Base-by-base conservation (phyloP, 2,113 vertebrate species). In the Anguilla japonica region DNA sequence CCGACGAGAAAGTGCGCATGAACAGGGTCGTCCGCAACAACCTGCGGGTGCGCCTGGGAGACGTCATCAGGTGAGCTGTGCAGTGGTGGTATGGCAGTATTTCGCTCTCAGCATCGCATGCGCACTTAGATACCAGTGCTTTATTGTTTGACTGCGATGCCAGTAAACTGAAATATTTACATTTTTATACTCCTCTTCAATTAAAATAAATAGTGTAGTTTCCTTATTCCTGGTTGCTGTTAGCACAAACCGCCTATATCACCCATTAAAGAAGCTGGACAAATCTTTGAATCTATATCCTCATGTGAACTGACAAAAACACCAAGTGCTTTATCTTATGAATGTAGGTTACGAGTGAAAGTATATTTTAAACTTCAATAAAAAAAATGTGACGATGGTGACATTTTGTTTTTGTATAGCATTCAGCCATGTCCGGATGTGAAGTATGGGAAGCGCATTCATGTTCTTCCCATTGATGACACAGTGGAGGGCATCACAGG, bases 1-100 rank as follows among this genome's bases (percentile, higher is more conserved):
- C 98, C 11, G 98, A 99, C 90, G 98, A 99, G 94, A 99, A 99
- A 91, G 98, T 99, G 91, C 97, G 98, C 90, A 99, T 99, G 98
- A 99, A 99, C 89, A 97, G 98, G 91, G 98, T 99, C 90, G 98
- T 99, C 88, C 98, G 98, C 87, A 99, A 99, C 95, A 99, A 99
- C 88, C 94, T 99, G 88, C 96, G 98, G 39, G 98, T 99, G 60
- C 97, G 97, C 83, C 95, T 99, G 80, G 98, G 98, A 40, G 98
- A 99, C 2, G 98, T 99, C 79, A 99, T 99, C 93, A 99, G 98
- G 98, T 99, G 85, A 82, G 14, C 41, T 11, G 50, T 53, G 13
- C 0, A 11, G 50, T 53, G 9, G 50, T 43, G 39, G n/a, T 34
- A 34, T 79, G 75, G 1, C 34, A 18, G 20, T 63, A 40, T 57